Conservation (phyloP, 2,113 vertebrate species). For the Delphinus delphis region DNA sequence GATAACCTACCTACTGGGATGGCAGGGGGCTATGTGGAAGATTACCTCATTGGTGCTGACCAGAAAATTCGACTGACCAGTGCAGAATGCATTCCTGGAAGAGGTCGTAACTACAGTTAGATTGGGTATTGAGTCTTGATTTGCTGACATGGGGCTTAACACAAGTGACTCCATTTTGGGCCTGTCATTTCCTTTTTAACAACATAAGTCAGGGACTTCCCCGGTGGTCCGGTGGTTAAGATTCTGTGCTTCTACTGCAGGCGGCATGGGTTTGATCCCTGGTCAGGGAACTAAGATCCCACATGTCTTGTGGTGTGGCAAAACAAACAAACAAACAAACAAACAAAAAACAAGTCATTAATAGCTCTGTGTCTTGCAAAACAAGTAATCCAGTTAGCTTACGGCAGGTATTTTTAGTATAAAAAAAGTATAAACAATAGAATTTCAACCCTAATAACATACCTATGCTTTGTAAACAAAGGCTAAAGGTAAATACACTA, state of each 20-base stretch:
- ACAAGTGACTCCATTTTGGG: not conserved
- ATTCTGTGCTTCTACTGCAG: no score
- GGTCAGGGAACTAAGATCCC: no score
- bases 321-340: no score
- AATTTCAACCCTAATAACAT: conserved; percentile 22
- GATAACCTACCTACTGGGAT: not conserved
- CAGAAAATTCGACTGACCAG: not conserved
- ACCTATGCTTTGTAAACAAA: not conserved
- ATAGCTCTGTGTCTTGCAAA: not conserved
- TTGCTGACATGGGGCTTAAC: not conserved
- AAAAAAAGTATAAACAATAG: not conserved
- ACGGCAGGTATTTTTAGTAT: not conserved
- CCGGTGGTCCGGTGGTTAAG: no score
- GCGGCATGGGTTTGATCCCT: no score
- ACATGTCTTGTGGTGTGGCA: no score
- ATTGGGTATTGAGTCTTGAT: not conserved
- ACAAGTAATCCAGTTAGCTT: not conserved
- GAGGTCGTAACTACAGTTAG: not conserved
- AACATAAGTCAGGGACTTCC: no score
- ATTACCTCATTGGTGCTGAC: not conserved
- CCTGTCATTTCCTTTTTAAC: not conserved
- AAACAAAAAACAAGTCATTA: not conserved
- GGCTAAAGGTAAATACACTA: not conserved
- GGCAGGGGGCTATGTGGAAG: not conserved
- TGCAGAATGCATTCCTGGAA: not conserved